Percentiles rank a stretch among this genome's conserved stretches.
phyloP scores from a whole-genome alignment of 2,797 vertebrate genomes.

The Gymnodraco acuticeps region DNA sequence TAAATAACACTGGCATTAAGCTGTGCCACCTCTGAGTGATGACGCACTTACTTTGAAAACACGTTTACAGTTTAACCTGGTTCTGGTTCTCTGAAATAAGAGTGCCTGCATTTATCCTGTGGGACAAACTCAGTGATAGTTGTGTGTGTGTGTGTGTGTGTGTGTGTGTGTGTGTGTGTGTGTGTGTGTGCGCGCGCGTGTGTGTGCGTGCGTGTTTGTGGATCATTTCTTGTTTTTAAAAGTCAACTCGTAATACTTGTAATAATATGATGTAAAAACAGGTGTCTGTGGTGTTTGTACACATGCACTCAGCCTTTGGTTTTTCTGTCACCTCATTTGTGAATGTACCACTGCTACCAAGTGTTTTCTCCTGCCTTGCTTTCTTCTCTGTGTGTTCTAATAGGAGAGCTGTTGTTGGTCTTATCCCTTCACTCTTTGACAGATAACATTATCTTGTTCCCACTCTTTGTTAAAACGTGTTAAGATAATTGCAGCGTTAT shows the following conservation, averaged over 20 bases:
- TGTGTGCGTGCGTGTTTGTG: slow-evolving; percentile 4
- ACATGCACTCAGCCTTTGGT: background rate
- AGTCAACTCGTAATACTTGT: background rate
- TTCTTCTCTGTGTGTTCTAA: background rate
- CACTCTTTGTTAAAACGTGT: background rate
- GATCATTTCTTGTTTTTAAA: background rate
- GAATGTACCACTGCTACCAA: background rate
- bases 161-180: slow-evolving; percentile 8
- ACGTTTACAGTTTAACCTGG: background rate
- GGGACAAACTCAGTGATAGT: background rate
- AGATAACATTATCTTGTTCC: background rate
- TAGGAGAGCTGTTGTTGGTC: background rate
- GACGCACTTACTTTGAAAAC: background rate
- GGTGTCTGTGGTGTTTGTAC: background rate
- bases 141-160: background rate
- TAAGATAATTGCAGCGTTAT: background rate
- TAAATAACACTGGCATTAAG: slow-evolving; percentile 1
- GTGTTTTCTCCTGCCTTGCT: background rate
- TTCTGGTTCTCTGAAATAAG: background rate
- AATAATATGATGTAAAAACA: background rate
- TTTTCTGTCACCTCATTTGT: background rate
- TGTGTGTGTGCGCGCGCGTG: background rate
- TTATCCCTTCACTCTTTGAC: background rate
- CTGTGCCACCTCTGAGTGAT: background rate
- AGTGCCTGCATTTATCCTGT: background rate